phyloP scores from a whole-genome alignment of 2,113 vertebrate genomes.

The Lipophrys pholis region DNA sequence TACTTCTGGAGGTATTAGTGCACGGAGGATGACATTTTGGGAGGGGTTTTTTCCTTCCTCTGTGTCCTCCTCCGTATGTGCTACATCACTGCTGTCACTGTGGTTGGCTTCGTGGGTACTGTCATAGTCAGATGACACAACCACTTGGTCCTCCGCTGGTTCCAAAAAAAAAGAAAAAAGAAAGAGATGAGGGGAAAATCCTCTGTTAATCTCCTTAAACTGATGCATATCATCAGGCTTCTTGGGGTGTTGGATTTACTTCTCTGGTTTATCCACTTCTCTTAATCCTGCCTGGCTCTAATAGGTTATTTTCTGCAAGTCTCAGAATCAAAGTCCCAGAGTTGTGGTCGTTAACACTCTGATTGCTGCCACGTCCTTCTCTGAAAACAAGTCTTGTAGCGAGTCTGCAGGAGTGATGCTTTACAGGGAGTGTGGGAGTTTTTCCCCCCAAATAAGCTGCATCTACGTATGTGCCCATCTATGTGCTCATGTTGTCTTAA shows the following conservation, averaged over 20 bases:
- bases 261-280: constrained; percentile 5
- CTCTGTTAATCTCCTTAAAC: constrained; percentile 27
- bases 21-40: constrained; percentile 82
- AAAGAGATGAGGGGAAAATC: constrained; percentile 17
- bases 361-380: neutral
- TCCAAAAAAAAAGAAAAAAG: neutral
- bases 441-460: constrained; percentile 6
- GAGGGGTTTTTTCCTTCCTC: constrained; percentile 81
- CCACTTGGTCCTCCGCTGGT: constrained; percentile 86
- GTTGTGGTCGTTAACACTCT: neutral
- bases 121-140: constrained; percentile 93
- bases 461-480: no score
- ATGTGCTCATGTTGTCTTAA: no score
- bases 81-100: constrained; percentile 94
- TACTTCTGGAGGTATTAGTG: constrained; percentile 82
- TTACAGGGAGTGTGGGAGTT: neutral
- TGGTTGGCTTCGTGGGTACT: constrained; percentile 92
- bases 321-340: constrained; percentile 7
- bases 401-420: neutral
- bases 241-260: constrained; percentile 7
- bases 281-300: neutral
- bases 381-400: neutral
- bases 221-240: constrained; percentile 13
- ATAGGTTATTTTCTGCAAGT: neutral
- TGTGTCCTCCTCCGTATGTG: constrained; percentile 89